Percentiles rank a stretch among this genome's conserved stretches.
phyloP scores from a whole-genome alignment of 2,888 invertebrate genomes.

The Luffia ferchaultella region DNA sequence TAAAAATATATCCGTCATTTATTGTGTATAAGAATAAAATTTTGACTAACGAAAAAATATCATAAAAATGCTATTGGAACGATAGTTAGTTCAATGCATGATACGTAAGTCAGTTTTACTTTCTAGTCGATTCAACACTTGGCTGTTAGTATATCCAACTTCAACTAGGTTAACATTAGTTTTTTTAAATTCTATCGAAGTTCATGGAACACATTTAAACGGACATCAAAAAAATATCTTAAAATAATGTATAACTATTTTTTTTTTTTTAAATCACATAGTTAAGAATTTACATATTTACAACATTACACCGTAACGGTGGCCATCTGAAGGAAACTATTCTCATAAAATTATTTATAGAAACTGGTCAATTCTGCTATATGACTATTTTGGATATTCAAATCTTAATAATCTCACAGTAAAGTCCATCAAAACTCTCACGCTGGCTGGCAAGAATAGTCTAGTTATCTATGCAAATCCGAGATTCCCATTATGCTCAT shows the following conservation, averaged over 20 bases:
- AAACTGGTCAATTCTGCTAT: no score
- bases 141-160: background rate
- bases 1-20: background rate
- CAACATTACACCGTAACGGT: no score
- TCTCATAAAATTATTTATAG: no score
- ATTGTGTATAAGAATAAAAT: background rate
- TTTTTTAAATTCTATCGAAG: background rate
- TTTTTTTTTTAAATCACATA: conserved; percentile 31
- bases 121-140: background rate
- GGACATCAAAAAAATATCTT: conserved; percentile 2
- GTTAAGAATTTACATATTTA: conserved; percentile 47
- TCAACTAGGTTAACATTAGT: background rate
- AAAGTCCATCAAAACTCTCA: background rate
- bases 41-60: background rate
- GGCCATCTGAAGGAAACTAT: no score
- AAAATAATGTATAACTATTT: conserved; percentile 24
- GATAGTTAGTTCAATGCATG: background rate
- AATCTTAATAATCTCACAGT: background rate
- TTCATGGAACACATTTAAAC: conserved; percentile 1
- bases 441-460: background rate
- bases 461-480: background rate
- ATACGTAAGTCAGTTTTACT: background rate
- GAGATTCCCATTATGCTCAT: background rate
- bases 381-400: no score
- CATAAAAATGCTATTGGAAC: conserved; percentile 5